A percentile compares a stretch with the other conserved stretches of the same genome.
Conservation (phyloP, 2,797 vertebrate species). For the Vespertilio murinus region DNA sequence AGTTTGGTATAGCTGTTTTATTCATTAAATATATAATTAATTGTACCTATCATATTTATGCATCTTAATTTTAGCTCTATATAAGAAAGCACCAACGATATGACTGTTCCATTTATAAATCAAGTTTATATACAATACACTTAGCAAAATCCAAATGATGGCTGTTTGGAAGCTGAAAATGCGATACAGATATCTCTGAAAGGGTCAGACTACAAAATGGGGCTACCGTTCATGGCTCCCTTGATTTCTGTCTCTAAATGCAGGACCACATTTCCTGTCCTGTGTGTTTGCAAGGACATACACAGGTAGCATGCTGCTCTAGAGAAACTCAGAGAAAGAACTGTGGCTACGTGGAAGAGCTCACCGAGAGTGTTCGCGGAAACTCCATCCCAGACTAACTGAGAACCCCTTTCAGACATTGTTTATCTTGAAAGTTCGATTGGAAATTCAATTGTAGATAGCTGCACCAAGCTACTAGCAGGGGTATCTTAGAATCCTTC, state of each 20-base stretch:
- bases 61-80: background rate
- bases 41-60: background rate
- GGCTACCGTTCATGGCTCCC: rapidly evolving
- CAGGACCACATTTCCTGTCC: background rate
- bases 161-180: background rate
- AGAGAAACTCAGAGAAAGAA: background rate
- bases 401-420: background rate
- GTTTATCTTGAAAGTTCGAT: background rate
- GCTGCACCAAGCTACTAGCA: background rate
- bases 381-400: background rate
- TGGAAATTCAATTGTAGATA: background rate
- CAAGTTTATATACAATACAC: background rate
- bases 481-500: background rate
- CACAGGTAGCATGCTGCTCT: background rate
- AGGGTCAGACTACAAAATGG: background rate
- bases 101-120: background rate
- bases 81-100: background rate
- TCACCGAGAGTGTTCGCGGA: background rate
- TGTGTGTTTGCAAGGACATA: background rate
- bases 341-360: background rate
- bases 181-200: background rate
- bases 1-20: background rate
- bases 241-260: background rate
- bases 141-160: background rate
- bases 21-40: background rate